These are phyloP conservation scores for Sprattus sprattus DNA, from an alignment of 2,113 vertebrate genomes.

Conservation along the genomic window DNA sequence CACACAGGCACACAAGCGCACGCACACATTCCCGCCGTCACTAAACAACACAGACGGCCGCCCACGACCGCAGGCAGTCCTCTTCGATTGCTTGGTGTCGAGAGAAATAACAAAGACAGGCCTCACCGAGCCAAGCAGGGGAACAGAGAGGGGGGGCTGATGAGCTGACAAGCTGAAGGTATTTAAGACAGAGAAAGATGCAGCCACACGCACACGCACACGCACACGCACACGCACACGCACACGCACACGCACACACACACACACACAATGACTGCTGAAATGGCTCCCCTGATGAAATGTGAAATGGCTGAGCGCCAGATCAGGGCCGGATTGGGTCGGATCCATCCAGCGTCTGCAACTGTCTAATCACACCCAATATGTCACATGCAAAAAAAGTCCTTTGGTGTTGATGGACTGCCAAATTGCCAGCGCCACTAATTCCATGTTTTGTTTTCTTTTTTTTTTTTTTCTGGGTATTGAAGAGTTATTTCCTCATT, in stretches of 20 bases:
- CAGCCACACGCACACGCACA: background rate
- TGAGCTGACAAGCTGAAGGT: background rate
- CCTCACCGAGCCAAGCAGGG: background rate
- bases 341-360: background rate
- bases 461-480: background rate
- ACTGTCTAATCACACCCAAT: background rate
- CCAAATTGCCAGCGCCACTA: background rate
- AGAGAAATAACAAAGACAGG: background rate
- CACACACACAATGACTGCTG: no score
- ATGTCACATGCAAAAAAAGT: background rate
- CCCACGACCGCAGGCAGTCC: background rate
- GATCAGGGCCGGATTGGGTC: background rate
- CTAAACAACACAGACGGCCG: background rate
- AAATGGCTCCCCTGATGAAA: background rate
- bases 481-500: constrained; percentile 12
- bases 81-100: background rate
- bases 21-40: no score
- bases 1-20: no score
- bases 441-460: background rate
- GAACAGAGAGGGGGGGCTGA: background rate
- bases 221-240: background rate
- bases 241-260: background rate
- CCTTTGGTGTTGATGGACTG: background rate
- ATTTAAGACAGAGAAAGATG: background rate
- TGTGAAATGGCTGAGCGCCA: background rate